Base-by-base conservation (phyloP, 2,113 vertebrate genomes). In the Alaudala cheleensis region DNA sequence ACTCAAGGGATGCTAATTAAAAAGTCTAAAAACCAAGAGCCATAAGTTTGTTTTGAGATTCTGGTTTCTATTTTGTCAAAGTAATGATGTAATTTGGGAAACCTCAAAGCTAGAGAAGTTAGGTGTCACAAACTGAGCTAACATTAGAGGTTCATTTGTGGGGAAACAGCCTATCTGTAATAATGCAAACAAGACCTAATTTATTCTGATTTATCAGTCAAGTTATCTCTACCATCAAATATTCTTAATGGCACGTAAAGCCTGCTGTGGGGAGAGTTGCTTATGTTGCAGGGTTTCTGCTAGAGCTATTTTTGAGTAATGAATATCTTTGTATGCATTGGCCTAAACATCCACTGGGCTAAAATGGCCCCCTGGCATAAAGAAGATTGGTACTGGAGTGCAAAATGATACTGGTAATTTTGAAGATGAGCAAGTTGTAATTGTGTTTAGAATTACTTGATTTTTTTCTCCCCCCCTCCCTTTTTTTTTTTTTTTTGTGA, bases 401-500 rank as follows among this genome's bases (percentile, higher is more conserved):
- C 57, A 60, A 39, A 85, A 60, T 2, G 1, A 12, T 86, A 26
- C 18, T 65, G n/a, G 7, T 80, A 16, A 42, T 76, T 72, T 90
- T 53, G 20, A 72, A 80, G 8, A 86, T 40, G 34, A 73, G 18
- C 47, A 79, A 89, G n/a, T 65, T 81, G 33, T 73, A 40, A 49
- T 17, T 53, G 33, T 42, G 60, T 81, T 67, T 45, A 34, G 64
- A 92, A 73, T n/a, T 7, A 69, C 2, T 29, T 20, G 20, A 4
- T 16, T 45, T 69, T 69, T 14, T 5, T 11, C 6, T 28, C 3
- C 2, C 5, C 5, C 5, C 2, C 1, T 2, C 1, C 2, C 4
- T 11, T 22, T 4, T 22, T 15, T 23, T 33, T 44, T 5, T 22
- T 19, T 23, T 33, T 12, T 26, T 12, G 37, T 37, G 37, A 10